Percentiles rank a stretch among this genome's conserved stretches.
These are phyloP conservation scores for Halcyon leucocephala DNA, from an alignment of 2,797 vertebrate species.

Conservation along the genomic window DNA sequence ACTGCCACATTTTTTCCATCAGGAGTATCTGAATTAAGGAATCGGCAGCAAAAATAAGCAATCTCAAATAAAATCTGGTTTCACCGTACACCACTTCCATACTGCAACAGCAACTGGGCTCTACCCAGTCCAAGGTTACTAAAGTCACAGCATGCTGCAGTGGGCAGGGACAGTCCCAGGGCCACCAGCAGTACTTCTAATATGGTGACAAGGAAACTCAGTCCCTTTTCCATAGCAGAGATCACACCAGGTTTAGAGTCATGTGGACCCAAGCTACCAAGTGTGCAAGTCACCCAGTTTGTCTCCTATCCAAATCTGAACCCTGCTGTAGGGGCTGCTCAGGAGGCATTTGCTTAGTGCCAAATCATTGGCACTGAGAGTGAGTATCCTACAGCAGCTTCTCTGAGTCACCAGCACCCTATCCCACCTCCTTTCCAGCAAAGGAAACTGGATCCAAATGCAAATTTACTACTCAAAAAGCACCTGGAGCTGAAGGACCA, in stretches of 20 bases:
- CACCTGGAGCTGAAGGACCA: not conserved
- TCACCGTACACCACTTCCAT: not conserved
- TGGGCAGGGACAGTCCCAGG: not conserved
- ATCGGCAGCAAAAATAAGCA: not conserved
- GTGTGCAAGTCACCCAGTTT: not conserved
- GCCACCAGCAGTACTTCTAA: not conserved
- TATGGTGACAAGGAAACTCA: not conserved
- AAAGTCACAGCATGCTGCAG: fast-evolving
- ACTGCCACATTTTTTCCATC: not conserved
- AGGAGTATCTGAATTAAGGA: not conserved
- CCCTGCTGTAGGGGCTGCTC: not conserved
- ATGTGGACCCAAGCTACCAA: not conserved
- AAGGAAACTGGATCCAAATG: not conserved
- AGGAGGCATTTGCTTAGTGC: not conserved
- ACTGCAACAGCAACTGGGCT: not conserved
- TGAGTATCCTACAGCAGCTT: not conserved
- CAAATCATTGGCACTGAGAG: not conserved
- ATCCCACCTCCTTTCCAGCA: not conserved
- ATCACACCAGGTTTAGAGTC: not conserved
- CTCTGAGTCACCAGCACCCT: not conserved
- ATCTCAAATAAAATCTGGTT: not conserved
- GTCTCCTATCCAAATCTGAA: not conserved
- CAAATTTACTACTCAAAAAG: not conserved
- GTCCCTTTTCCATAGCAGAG: not conserved
- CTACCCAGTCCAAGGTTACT: not conserved